Conservation (phyloP, 92 coral and sea anemone species). For the Parazoanthus swiftii region DNA sequence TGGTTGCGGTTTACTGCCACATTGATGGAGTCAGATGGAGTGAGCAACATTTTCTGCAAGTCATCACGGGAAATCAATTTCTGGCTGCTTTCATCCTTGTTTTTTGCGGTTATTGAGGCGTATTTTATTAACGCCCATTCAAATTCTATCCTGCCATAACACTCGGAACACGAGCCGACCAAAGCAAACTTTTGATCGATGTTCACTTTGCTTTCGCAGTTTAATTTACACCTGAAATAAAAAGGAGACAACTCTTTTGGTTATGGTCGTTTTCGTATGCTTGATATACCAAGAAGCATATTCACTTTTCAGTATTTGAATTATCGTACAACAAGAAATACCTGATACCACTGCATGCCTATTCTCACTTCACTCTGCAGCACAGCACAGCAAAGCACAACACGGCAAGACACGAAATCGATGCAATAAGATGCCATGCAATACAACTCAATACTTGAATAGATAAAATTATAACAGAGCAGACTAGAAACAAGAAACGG, state of each 20-base stretch:
- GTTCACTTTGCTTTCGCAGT: constrained; percentile 62
- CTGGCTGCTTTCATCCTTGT: constrained; percentile 43
- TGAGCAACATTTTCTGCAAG: constrained; percentile 43
- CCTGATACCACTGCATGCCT: no score
- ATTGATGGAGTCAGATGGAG: constrained; percentile 49
- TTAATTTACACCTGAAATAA: constrained; percentile 60
- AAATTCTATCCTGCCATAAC: constrained; percentile 59
- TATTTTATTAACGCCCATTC: constrained; percentile 60
- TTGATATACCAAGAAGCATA: no score
- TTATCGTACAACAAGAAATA: no score
- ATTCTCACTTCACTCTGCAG: no score
- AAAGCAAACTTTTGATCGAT: constrained; percentile 64
- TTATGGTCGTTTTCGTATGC: neutral
- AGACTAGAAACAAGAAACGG: no score
- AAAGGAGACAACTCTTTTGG: neutral
- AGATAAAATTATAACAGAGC: no score
- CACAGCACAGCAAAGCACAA: no score
- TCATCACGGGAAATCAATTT: constrained; percentile 18
- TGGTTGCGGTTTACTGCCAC: constrained; percentile 48
- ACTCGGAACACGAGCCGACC: constrained; percentile 59
- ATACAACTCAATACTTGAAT: no score
- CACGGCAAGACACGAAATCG: neutral
- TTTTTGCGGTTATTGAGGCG: constrained; percentile 21
- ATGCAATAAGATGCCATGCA: no score
- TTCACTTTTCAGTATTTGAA: neutral